A percentile compares a stretch with the other conserved stretches of the same genome.
Conservation (phyloP, 2,797 vertebrate genomes). For the Channallabes apus region DNA sequence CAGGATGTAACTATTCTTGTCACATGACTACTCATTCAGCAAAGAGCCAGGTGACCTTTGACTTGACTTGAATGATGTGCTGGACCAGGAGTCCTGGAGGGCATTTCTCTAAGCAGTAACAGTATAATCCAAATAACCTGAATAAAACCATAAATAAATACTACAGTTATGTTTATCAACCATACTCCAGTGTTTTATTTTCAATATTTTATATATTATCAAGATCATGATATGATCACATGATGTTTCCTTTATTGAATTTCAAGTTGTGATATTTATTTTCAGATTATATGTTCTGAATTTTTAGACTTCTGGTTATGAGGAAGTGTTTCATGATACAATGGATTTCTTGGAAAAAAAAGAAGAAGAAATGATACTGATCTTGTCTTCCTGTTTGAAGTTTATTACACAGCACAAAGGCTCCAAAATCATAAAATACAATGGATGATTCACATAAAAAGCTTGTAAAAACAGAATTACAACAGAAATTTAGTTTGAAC, state of each 20-base stretch:
- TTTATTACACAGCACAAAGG: constrained; percentile 35
- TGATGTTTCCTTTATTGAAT: constrained; percentile 33
- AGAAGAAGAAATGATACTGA: neutral
- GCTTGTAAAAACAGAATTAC: constrained; percentile 25
- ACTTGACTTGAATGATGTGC: constrained; percentile 27
- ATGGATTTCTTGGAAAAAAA: neutral
- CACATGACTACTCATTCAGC: constrained; percentile 40
- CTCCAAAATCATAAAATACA: constrained; percentile 16
- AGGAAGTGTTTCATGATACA: neutral
- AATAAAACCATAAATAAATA: constrained; percentile 51
- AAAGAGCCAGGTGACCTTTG: constrained; percentile 30
- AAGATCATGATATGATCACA: neutral
- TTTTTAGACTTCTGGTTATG: neutral
- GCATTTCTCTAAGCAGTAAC: constrained; percentile 46
- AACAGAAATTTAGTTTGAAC: constrained; percentile 16
- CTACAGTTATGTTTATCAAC: constrained; percentile 47
- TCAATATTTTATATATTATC: constrained; percentile 12
- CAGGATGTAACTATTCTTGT: constrained; percentile 43
- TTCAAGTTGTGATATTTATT: neutral
- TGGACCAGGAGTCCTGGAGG: constrained; percentile 38
- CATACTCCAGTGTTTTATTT: constrained; percentile 40
- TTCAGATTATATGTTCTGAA: neutral
- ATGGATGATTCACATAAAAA: constrained; percentile 17
- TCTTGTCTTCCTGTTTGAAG: constrained; percentile 7
- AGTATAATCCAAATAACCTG: constrained; percentile 52